Conservation (phyloP, 2,113 vertebrate genomes). For the Pedionomus torquatus region DNA sequence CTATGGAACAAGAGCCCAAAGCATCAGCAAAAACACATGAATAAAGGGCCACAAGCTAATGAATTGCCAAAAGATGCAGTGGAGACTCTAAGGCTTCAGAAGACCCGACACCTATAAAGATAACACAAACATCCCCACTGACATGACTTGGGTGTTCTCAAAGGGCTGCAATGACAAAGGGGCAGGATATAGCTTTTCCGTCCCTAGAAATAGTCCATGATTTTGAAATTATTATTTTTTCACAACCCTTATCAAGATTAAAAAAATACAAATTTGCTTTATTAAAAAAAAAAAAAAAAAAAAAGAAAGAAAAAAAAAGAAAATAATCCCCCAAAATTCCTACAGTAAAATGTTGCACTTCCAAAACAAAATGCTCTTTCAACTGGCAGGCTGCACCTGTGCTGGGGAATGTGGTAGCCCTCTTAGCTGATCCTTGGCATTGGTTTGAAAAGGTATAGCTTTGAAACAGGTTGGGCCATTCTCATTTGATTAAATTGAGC, state of each 20-base stretch:
- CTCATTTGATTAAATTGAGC: background rate
- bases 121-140: background rate
- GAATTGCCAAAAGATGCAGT: background rate
- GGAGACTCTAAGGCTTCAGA: background rate
- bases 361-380: background rate
- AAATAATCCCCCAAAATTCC: background rate
- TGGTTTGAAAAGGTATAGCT: background rate
- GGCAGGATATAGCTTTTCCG: background rate
- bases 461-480: background rate
- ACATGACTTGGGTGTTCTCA: background rate
- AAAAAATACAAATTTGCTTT: background rate
- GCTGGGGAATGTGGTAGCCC: background rate
- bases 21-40: background rate
- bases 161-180: background rate
- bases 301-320: background rate
- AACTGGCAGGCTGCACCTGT: background rate
- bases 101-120: background rate
- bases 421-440: background rate
- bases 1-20: background rate
- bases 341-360: background rate
- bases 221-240: background rate
- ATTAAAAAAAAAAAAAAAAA: background rate
- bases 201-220: background rate
- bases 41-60: background rate
- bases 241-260: background rate